Evolutionary conservation across 2,888 invertebrate genomes (phyloP), one percentile per base, ranked within the genome.

Genomic region (Ellobium chinense): DNA sequence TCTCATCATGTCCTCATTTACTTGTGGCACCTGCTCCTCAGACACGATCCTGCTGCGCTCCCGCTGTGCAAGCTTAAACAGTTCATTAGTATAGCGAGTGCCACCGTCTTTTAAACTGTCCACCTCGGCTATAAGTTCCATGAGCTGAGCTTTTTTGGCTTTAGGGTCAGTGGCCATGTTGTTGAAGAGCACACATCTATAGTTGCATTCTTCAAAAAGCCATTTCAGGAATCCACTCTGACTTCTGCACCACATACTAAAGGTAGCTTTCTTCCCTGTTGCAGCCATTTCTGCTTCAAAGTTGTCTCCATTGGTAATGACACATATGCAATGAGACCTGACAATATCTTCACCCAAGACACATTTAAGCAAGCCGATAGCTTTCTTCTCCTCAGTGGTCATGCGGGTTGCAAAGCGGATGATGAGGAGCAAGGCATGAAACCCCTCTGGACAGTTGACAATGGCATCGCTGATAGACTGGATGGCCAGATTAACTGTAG

Each of bases 131-230:
- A 80, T 56, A 18, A 80, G 69, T 24, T 60, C 14, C 24, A 74
- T 80, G 9, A 80, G 34, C 60, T 80, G 80, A 9, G 66, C 21
- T 29, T 80, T 80, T 27, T 56, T 68, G 14, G n/a, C 74, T n/a
- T 74, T 68, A 5, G 54, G 62, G 37, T 75, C 75, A 60, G 56
- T 21, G 21, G 68, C 36, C 36, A 60, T 80, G 46, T 80, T 80
- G 62, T 80, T 75, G 62, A 80, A 80, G n/a, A 80, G 72, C n/a
- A 80, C 80, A 68, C 80, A 80, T 39, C 80, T 54, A 39, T 60
- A 75, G 29, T 46, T 46, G 62, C 80, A 80, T 58, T 80, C 80
- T 36, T 75, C 46, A 75, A 80, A 80, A 31, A 80, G 31, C 0
- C 68, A 66, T 36, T 69, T 69, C n/a, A 80, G 62, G 46, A 68